Evolutionary conservation across 2,797 vertebrate genomes (phyloP).

Genomic region (Hylomyscus alleni): DNA sequence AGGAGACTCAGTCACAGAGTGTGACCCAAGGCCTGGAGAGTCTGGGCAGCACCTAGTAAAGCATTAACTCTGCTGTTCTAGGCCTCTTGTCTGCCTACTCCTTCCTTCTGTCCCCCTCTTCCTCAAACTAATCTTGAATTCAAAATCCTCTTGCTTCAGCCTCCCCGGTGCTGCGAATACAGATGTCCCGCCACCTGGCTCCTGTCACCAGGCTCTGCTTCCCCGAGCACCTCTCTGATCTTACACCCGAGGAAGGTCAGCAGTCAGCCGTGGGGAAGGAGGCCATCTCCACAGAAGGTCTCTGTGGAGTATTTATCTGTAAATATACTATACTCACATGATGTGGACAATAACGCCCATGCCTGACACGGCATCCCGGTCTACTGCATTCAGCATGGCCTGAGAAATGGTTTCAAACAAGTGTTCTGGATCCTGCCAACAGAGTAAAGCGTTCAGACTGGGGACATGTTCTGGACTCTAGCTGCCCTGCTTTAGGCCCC

Average conservation of each 20-base stretch:
- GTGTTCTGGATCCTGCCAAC: constrained; percentile 95
- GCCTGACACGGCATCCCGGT: constrained; percentile 97
- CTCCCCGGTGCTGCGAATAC: background rate
- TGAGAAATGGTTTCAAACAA: constrained; percentile 99
- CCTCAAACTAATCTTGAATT: background rate
- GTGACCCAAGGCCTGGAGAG: background rate
- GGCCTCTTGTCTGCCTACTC: background rate
- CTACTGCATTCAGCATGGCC: constrained; percentile 98
- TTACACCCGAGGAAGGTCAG: background rate
- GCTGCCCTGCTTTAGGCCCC: background rate
- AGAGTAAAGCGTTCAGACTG: background rate
- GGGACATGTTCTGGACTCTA: too few species aligned
- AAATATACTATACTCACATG: constrained; percentile 93
- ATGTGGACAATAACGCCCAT: constrained; percentile 98
- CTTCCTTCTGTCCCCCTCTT: background rate
- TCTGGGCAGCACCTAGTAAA: too few species aligned
- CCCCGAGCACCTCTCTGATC: background rate
- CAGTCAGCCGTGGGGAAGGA: too few species aligned
- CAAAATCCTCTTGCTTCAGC: background rate
- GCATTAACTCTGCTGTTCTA: background rate
- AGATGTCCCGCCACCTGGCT: background rate
- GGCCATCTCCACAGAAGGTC: too few species aligned
- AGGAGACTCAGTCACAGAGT: background rate
- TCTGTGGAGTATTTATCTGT: background rate
- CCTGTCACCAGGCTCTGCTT: background rate